Base-by-base conservation (phyloP, 64 coral and sea anemone genomes). In the Trachythela sp. region DNA sequence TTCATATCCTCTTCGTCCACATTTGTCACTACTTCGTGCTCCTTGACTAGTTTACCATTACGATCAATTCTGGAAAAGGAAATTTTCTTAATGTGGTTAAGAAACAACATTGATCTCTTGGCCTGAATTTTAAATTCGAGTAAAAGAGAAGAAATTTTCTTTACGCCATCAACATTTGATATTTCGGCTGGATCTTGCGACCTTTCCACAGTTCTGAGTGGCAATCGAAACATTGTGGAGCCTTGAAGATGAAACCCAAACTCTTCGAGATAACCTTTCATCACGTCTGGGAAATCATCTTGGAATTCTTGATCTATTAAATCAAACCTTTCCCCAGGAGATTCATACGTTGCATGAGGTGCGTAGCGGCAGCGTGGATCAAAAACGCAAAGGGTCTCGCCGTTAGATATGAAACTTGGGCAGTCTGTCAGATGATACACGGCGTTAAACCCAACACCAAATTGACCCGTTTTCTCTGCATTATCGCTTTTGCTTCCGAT, bases 361-460 rank as follows among this genome's bases (percentile, higher is more conserved):
- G 94, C 83, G 68, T 92, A 94, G 43, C 88, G 71, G 15, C 93
- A 93, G 88, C 92, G 95, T 7, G 95, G 95, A 39, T 97, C 95
- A 5, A 97, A 72, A 48, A 97, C 92, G 36, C 93, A 97, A 4
- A 97, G 80, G 30, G 88, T 84, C 29, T 94, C 88, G 4, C 86
- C 93, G 34, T 92, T 90, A 56, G 95, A 90, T 17, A 97, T 86
- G 38, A 97, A 97, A 51, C 93, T 97, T 83, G 95, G 95, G 20
- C 95, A 97, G 70, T 97, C 95, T 39, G 95, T 97, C 2, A 97
- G 29, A 42, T 97, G 95, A 50, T 94, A 97, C 9, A 97, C 93
- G 14, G 93, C 91, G 60, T 94, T 97, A 54, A 97, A 94, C 1
- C 95, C 95, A 18, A 97, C 88, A 83, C 95, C 92, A 83, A 92